phyloP scores from a whole-genome alignment of 1,140 invertebrate genomes.

The Lepidurus arcticus region DNA sequence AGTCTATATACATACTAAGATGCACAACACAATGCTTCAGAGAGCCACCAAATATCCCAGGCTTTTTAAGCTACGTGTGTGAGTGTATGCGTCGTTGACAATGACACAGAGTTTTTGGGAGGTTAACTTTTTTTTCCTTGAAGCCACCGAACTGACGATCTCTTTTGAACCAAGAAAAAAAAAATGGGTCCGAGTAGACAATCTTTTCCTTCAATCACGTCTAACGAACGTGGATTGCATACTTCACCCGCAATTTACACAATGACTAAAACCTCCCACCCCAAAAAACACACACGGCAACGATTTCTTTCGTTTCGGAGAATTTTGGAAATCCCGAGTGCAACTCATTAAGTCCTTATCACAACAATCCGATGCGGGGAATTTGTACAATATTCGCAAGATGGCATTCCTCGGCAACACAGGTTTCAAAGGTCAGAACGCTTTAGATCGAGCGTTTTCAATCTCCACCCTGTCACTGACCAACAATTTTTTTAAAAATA shows the following conservation, averaged over 20 bases:
- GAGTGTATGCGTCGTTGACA: background rate
- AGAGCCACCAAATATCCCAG: slow-evolving; percentile 2
- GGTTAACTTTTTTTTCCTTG: background rate
- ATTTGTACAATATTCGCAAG: background rate
- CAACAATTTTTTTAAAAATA: too few relatives aligned
- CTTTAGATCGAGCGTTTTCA: too few relatives aligned
- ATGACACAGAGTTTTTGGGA: background rate
- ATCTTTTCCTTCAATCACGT: slow-evolving; percentile 22
- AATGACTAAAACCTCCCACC: background rate
- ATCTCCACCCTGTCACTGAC: too few relatives aligned
- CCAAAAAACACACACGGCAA: too few relatives aligned
- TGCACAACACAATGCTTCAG: slow-evolving; percentile 10
- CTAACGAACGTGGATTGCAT: slow-evolving; percentile 17
- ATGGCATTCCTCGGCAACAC: background rate
- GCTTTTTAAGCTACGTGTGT: background rate
- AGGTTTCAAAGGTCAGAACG: background rate
- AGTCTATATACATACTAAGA: slow-evolving; percentile 34
- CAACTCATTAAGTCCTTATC: background rate
- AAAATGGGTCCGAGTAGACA: background rate
- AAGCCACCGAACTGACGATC: background rate
- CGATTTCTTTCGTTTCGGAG: background rate
- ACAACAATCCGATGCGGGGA: background rate
- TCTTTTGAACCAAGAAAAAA: background rate
- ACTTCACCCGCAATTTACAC: slow-evolving; percentile 10
- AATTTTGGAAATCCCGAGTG: slow-evolving; percentile 1